A percentile compares a stretch with the other conserved stretches of the same genome.
Conservation (phyloP, 2,797 vertebrate species). For the Pseudomugil tenellus region DNA sequence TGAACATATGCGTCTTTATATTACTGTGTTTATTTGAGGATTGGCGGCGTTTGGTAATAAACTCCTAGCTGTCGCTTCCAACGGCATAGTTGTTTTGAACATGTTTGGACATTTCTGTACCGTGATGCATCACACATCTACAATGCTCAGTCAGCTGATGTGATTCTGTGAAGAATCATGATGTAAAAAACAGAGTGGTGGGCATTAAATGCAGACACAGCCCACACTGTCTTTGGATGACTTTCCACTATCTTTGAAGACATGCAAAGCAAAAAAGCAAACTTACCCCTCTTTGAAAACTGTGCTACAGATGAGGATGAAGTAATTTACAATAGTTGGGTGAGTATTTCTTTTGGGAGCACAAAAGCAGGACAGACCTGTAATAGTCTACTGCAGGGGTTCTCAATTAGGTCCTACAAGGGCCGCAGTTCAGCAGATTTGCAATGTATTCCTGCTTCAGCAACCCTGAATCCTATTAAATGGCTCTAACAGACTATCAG, state of each 20-base stretch:
- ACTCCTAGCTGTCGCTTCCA: too few relatives aligned
- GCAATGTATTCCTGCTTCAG: too few relatives aligned
- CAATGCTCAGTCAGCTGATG: conserved; percentile 8
- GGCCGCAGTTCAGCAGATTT: too few relatives aligned
- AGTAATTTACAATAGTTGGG: conserved; percentile 11
- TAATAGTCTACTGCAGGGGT: background rate
- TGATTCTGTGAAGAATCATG: conserved; percentile 3
- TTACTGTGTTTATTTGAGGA: too few relatives aligned
- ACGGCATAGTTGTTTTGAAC: conserved; percentile 16
- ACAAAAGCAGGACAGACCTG: conserved; percentile 4
- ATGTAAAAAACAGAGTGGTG: conserved; percentile 7
- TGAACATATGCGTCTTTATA: too few relatives aligned
- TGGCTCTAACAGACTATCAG: too few relatives aligned
- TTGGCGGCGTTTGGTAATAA: too few relatives aligned
- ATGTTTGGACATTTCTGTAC: conserved; percentile 5
- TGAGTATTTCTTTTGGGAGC: conserved; percentile 9
- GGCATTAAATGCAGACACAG: background rate
- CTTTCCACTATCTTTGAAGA: conserved; percentile 28
- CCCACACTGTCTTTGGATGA: conserved; percentile 1
- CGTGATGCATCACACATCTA: background rate
- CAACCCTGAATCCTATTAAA: too few relatives aligned
- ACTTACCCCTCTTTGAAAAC: conserved; percentile 25
- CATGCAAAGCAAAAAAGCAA: conserved; percentile 45
- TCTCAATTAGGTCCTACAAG: too few relatives aligned
- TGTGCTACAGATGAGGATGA: background rate